Conservation (phyloP, 2,888 invertebrate species). For the Campaea margaritaria region DNA sequence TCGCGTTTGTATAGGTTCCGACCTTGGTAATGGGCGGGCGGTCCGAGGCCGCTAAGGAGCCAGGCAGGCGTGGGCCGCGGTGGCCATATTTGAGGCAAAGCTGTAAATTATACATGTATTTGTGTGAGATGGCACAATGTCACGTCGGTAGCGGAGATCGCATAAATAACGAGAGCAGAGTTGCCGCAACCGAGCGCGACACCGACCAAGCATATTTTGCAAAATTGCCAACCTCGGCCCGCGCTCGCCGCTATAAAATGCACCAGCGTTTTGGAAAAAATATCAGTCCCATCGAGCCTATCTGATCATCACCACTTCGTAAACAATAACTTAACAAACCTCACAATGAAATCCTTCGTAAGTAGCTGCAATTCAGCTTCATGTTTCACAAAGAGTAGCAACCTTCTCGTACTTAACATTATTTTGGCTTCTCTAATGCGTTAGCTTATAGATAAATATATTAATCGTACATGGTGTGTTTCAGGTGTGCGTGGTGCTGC, state of each 20-base stretch:
- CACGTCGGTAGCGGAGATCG: constrained; percentile 24
- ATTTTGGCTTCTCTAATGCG: no score
- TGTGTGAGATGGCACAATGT: constrained; percentile 32
- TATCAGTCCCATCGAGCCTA: constrained; percentile 37
- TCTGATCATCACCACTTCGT: constrained; percentile 26
- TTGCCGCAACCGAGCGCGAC: constrained; percentile 39
- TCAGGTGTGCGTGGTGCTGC: constrained; percentile 53
- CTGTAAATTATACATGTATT: constrained; percentile 16
- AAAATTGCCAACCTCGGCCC: constrained; percentile 41
- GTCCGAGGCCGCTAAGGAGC: background rate
- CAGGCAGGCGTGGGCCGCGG: background rate
- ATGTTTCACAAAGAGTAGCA: background rate
- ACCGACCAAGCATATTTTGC: constrained; percentile 36
- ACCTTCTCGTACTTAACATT: background rate
- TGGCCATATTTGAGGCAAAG: background rate
- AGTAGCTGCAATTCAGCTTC: constrained; percentile 38
- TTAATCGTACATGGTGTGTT: background rate
- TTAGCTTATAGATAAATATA: no score
- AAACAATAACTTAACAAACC: constrained; percentile 24
- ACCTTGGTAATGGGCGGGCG: background rate
- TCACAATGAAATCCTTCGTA: constrained; percentile 57
- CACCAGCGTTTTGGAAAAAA: constrained; percentile 22
- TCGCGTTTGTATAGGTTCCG: background rate
- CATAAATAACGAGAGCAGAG: constrained; percentile 36
- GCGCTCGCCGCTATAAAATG: constrained; percentile 43